Evolutionary conservation across 2,113 vertebrate species (phyloP).

Genomic region (Climacteris rufus): DNA sequence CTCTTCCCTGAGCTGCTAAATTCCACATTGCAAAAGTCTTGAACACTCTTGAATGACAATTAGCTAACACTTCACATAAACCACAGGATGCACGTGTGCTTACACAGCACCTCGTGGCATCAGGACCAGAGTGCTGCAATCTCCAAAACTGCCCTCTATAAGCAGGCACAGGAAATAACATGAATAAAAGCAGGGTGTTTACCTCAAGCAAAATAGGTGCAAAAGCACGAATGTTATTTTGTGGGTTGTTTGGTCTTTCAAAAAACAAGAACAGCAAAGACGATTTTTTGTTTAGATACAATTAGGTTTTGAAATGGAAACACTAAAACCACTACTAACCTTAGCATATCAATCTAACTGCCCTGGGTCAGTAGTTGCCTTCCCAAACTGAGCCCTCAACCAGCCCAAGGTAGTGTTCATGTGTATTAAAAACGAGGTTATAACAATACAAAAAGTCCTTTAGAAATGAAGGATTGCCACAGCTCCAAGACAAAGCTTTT

Average conservation of each 20-base stretch:
- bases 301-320: background rate
- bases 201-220: background rate
- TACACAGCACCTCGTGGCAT: background rate
- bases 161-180: background rate
- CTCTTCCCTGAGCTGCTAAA: background rate
- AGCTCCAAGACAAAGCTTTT: background rate
- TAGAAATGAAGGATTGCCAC: rapidly evolving
- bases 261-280: background rate
- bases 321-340: background rate
- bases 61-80: background rate
- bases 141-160: background rate
- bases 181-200: background rate
- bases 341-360: background rate
- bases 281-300: background rate
- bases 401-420: background rate
- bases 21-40: background rate
- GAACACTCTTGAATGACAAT: background rate
- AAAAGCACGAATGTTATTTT: background rate
- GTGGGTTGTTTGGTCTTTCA: background rate
- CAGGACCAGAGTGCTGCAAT: rapidly evolving
- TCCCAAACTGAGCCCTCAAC: background rate
- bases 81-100: background rate
- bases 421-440: background rate
- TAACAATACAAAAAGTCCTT: background rate
- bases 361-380: background rate